Percentiles rank a stretch among this genome's conserved stretches.
Conservation (phyloP, 1,140 invertebrate species). For the Cydia strobilella region DNA sequence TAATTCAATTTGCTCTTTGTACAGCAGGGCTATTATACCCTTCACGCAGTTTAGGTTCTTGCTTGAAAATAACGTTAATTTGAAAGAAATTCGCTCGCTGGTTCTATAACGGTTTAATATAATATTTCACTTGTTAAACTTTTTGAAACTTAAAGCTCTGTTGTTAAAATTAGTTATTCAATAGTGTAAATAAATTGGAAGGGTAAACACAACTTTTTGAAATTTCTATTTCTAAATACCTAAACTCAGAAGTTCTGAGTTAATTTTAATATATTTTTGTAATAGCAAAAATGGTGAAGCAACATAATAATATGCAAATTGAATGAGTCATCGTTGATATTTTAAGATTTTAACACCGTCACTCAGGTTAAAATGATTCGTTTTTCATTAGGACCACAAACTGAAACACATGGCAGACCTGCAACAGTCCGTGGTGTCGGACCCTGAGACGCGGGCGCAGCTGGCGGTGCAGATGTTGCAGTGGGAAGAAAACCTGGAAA, state of each 20-base stretch:
- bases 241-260: neutral
- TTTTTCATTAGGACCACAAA: slow-evolving; percentile 90
- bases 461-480: slow-evolving; percentile 95
- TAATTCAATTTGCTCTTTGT: neutral
- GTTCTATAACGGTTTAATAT: neutral
- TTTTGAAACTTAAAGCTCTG: neutral
- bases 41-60: neutral
- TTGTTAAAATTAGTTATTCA: neutral
- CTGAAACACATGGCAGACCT: slow-evolving; percentile 98
- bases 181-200: neutral
- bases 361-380: neutral
- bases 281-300: no score
- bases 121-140: neutral
- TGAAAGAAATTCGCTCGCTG: neutral
- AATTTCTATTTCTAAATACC: neutral
- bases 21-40: neutral
- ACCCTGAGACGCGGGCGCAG: slow-evolving; percentile 94
- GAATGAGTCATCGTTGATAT: no score
- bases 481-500: slow-evolving; percentile 98
- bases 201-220: neutral
- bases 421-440: slow-evolving; percentile 96
- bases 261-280: slow-evolving; percentile 11
- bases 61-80: neutral
- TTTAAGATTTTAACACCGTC: neutral
- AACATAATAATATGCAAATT: no score